These are phyloP conservation scores for Protophormia terraenovae DNA, from an alignment of 2,888 invertebrate genomes.

Conservation along the genomic window DNA sequence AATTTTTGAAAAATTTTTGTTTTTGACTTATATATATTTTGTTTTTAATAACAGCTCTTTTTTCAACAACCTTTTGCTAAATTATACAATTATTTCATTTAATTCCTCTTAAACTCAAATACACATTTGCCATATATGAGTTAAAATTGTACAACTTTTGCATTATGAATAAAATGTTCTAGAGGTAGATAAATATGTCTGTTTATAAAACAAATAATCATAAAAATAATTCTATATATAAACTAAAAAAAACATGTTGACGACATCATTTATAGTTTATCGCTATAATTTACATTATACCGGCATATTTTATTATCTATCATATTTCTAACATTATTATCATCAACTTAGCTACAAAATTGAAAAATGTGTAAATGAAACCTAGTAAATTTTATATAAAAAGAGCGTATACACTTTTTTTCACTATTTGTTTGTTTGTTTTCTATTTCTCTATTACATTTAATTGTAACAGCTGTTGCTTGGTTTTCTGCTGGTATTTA, in stretches of 20 bases:
- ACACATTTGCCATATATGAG: too few relatives aligned
- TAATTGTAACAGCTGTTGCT: constrained; percentile 50
- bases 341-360: neutral
- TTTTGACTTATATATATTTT: too few relatives aligned
- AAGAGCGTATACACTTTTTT: neutral
- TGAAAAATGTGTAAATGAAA: neutral
- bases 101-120: too few relatives aligned
- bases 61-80: neutral
- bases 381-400: neutral
- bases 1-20: too few relatives aligned
- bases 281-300: constrained; percentile 7
- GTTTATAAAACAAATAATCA: neutral
- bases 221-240: neutral
- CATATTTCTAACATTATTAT: constrained; percentile 15
- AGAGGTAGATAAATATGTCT: too few relatives aligned
- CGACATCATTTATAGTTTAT: neutral
- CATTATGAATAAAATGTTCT: too few relatives aligned
- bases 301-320: constrained; percentile 28
- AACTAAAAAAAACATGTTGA: neutral
- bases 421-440: neutral
- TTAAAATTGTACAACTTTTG: too few relatives aligned
- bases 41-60: neutral
- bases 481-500: constrained; percentile 27
- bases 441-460: neutral
- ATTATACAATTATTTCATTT: neutral